Evolutionary conservation across 2,888 invertebrate species (phyloP), one percentile per base, ranked within the genome.

Genomic region (Aphidoletes aphidimyza): DNA sequence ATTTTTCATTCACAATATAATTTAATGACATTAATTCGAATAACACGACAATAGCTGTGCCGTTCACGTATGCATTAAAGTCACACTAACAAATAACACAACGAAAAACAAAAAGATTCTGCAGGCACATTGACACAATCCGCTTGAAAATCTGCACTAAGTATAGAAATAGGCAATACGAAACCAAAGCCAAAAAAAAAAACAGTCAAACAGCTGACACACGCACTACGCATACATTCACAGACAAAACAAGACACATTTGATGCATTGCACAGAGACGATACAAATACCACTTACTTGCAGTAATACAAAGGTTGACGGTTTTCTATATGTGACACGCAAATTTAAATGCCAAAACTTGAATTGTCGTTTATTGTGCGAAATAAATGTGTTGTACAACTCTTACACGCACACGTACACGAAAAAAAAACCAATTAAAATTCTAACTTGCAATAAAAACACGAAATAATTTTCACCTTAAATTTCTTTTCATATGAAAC

Each of bases 121-220:
- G 54, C 30, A 69, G 69, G 69, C 69, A 69, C 69, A 69, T 69
- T 69, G 69, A 69, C 69, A 69, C 69, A 69, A 69, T 69, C 34
- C 34, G 30, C 69, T 30, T 69, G 0, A 34, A 69, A 69, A 69
- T 69, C 30, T 69, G 30, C 69, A 69, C 69, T 69, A 30, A 69
- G 69, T 69, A 69, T 69, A 69, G 69, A 69, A 69, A 69, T 69
- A 69, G 69, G 30, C 69, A 69, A 69, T n/a, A n/a, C 69, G 34
- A 69, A 69, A 69, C 34, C 34, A 26, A 54, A 14, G 30, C 22
- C 8, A 30, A 14, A 69, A 69, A 69, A 69, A 34, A 69, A 34
- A 3, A 69, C 3, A 17, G n/a, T 22, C 81, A 81, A 81, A 81
- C 81, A 81, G 81, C 81, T 81, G 81, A 81, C 81, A 81, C 22